Evolutionary conservation across 1,140 invertebrate species (phyloP).

Genomic region (Drosophila arawakana): DNA sequence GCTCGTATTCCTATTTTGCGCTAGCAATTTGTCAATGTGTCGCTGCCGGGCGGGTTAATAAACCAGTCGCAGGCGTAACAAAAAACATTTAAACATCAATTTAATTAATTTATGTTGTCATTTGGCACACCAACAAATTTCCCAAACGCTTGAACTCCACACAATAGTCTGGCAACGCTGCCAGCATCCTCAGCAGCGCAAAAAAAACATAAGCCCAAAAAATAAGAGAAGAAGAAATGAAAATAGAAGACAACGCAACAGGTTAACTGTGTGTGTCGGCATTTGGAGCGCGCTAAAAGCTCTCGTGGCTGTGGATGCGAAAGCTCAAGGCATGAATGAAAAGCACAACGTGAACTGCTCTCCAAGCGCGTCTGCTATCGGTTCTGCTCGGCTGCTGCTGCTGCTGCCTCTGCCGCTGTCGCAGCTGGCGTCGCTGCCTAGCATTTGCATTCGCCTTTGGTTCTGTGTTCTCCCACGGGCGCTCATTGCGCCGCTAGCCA

Average conservation of each 20-base stretch:
- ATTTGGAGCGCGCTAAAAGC: conserved; percentile 56
- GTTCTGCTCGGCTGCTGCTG: conserved; percentile 40
- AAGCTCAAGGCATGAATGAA: conserved; percentile 71
- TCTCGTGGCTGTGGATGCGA: conserved; percentile 6
- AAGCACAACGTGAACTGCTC: conserved; percentile 36
- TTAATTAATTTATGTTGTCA: conserved; percentile 79
- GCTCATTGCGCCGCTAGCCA: conserved; percentile 74
- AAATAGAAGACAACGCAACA: conserved; percentile 51
- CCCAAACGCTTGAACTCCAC: conserved; percentile 26
- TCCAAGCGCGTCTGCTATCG: conserved; percentile 31
- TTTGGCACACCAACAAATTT: conserved; percentile 12
- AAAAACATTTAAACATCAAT: conserved; percentile 68
- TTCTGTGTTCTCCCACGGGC: conserved; percentile 40
- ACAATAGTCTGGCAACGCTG: conserved; percentile 57
- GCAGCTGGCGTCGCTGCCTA: conserved; percentile 41
- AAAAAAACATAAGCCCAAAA: background rate
- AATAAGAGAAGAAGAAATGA: background rate
- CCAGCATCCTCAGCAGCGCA: conserved; percentile 28
- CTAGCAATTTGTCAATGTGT: conserved; percentile 76
- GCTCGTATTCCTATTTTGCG: conserved; percentile 9
- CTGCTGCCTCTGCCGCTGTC: conserved; percentile 34
- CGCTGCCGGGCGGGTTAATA: conserved; percentile 43
- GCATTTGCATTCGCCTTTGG: conserved; percentile 48
- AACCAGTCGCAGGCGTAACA: conserved; percentile 39
- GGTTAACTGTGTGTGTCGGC: conserved; percentile 37